Percentiles rank a stretch among this genome's conserved stretches.
These are phyloP conservation scores for Pherbina coryleti DNA, from an alignment of 2,888 invertebrate genomes.

Conservation along the genomic window DNA sequence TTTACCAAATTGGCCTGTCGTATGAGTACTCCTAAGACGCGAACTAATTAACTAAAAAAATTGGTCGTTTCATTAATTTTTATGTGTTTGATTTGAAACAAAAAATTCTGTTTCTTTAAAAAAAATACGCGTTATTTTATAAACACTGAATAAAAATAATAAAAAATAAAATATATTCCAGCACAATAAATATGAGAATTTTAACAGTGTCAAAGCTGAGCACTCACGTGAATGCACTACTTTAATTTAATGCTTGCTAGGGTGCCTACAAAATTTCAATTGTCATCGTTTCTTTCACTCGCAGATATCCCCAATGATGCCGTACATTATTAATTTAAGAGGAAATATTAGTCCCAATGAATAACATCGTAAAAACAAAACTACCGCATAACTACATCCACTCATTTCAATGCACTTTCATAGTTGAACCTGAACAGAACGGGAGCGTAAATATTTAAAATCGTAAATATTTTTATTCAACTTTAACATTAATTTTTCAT, in stretches of 20 bases:
- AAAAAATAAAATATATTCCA: too few relatives aligned
- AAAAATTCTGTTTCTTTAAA: too few relatives aligned
- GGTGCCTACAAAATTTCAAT: background rate
- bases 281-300: background rate
- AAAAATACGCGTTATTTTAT: too few relatives aligned
- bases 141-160: too few relatives aligned
- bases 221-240: background rate
- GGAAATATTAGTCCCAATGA: background rate
- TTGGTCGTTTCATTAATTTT: too few relatives aligned
- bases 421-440: background rate
- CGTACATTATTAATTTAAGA: too few relatives aligned
- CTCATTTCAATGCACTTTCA: conserved; percentile 12
- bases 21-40: too few relatives aligned
- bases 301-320: background rate
- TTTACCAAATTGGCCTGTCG: too few relatives aligned
- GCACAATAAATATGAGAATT: background rate
- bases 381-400: background rate
- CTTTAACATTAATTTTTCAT: background rate
- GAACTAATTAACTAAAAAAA: too few relatives aligned
- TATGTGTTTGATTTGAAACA: too few relatives aligned
- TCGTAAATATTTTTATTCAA: conserved; percentile 1
- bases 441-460: conserved; percentile 29
- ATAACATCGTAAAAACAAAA: background rate
- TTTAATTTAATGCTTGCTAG: background rate
- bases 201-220: background rate